Conservation (phyloP, 2,113 vertebrate species). For the mouse (Mus musculus) region GRCm39 chr4:87213501-87214000, state of each 20-base stretch:
- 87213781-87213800: conserved; percentile 55
- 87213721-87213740: conserved; percentile 44
- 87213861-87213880: conserved; percentile 42
- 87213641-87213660: neutral
- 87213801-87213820: conserved; percentile 42
- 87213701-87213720: conserved; percentile 24
- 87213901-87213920: conserved; percentile 25
- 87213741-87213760: neutral
- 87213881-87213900: conserved; percentile 44
- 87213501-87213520: conserved; percentile 35
- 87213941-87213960: conserved; percentile 54
- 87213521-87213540: neutral
- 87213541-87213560: conserved; percentile 32
- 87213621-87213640: neutral
- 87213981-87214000: conserved; percentile 48
- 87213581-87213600: too few species aligned
- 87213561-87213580: neutral
- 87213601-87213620: neutral
- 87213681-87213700: neutral
- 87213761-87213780: conserved; percentile 44
- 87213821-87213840: neutral
- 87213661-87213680: neutral
- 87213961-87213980: conserved; percentile 40
- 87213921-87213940: neutral
- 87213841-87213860: neutral